A percentile compares a stretch with the other conserved stretches of the same genome.
Evolutionary conservation across 2,113 vertebrate species (phyloP).

Genomic region (Hippocampus zosterae): DNA sequence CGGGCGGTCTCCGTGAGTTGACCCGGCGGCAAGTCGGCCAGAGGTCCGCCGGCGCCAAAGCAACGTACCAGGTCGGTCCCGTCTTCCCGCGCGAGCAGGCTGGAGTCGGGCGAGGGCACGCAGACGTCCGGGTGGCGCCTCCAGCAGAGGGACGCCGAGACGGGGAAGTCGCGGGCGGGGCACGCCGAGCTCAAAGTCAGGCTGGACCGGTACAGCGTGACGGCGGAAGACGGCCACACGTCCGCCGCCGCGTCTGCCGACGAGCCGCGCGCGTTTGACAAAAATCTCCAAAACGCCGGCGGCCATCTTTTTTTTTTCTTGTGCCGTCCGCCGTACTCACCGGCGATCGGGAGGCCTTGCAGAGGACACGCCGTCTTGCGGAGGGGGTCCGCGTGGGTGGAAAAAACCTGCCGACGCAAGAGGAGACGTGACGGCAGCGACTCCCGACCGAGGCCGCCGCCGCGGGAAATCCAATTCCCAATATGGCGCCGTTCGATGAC

Average conservation of each 20-base stretch:
- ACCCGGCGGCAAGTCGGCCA: too few relatives aligned
- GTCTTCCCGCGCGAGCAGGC: slow-evolving; percentile 29
- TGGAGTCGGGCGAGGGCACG: slow-evolving; percentile 71
- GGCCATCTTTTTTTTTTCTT: too few relatives aligned
- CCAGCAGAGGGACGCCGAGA: slow-evolving; percentile 82
- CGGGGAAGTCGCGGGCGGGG: slow-evolving; percentile 47
- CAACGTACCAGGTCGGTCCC: slow-evolving; percentile 47
- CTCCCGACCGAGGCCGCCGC: not conserved
- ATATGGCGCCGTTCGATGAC: not conserved
- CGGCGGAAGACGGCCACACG: slow-evolving; percentile 64
- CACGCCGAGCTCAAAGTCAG: slow-evolving; percentile 56
- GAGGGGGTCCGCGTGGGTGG: slow-evolving; percentile 53
- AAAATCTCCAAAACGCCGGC: too few relatives aligned
- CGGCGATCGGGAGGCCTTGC: slow-evolving; percentile 32
- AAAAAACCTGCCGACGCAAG: slow-evolving; percentile 57
- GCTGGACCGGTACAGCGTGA: slow-evolving; percentile 38
- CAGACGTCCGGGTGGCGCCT: slow-evolving; percentile 39
- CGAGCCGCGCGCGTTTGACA: too few relatives aligned
- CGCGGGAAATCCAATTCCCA: not conserved
- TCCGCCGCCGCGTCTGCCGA: slow-evolving; percentile 71
- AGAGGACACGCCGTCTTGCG: slow-evolving; percentile 77
- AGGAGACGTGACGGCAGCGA: not conserved
- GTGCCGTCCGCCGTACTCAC: slow-evolving; percentile 66
- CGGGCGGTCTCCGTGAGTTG: not conserved
- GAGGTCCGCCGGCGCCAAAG: too few relatives aligned